phyloP scores from a whole-genome alignment of 1,140 invertebrate genomes.

The Rhyzopertha dominica region DNA sequence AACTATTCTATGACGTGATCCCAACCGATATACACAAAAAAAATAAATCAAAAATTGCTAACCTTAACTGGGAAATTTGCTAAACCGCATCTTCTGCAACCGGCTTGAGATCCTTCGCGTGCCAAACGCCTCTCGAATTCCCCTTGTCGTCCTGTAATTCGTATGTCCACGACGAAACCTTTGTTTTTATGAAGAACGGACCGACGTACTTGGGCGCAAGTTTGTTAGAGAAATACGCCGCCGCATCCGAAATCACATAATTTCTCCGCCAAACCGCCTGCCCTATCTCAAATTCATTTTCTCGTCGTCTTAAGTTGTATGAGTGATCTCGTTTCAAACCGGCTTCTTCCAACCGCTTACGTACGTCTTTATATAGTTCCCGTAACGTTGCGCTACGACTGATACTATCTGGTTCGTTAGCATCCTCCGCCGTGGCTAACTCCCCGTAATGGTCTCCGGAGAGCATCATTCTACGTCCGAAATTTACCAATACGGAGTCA shows the following conservation, averaged over 20 bases:
- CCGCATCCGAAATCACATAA: constrained; percentile 3
- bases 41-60: too few relatives aligned
- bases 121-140: background rate
- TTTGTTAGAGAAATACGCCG: constrained; percentile 3
- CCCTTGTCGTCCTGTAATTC: constrained; percentile 1
- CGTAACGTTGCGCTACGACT: too few relatives aligned
- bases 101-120: constrained; percentile 5
- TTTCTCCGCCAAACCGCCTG: constrained; percentile 1
- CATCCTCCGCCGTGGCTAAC: background rate
- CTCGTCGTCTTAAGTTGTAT: background rate
- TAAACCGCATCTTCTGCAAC: background rate
- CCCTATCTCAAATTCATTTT: background rate
- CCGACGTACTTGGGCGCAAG: constrained; percentile 4
- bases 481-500: constrained; percentile 24
- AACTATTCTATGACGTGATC: too few relatives aligned
- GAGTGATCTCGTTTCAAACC: background rate
- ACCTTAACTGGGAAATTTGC: too few relatives aligned
- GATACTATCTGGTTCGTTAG: background rate
- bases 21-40: too few relatives aligned
- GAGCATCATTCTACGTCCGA: constrained; percentile 7
- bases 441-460: background rate
- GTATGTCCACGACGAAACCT: constrained; percentile 1
- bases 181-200: background rate
- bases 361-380: constrained; percentile 2
- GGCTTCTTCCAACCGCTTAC: background rate